Evolutionary conservation across 35 echinoderm and acorn worm genomes (phyloP), one percentile per base, ranked within the genome.

Genomic region (Ophiothrix spiculata): DNA sequence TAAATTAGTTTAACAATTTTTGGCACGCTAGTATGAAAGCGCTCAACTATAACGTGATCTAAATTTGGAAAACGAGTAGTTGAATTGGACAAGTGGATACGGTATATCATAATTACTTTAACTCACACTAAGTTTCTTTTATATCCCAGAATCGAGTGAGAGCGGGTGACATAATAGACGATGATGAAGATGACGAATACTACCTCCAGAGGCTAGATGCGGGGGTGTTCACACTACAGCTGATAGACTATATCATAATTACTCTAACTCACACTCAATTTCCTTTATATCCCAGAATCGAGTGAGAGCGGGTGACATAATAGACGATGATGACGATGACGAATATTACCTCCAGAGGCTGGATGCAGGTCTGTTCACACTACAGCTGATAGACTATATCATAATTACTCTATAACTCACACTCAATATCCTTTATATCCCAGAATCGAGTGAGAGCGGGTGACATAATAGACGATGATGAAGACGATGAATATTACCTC

Each of bases 401-500:
- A 94, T 98, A 84, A n/a, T n/a, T n/a, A n/a, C n/a, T n/a, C n/a
- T n/a, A n/a, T n/a, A n/a, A n/a, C n/a, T n/a, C n/a, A n/a, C n/a
- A n/a, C n/a, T n/a, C n/a, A n/a, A n/a, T n/a, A n/a, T n/a, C n/a
- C n/a, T n/a, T n/a, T n/a, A n/a, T n/a, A n/a, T n/a, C n/a, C n/a
- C 80, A 94, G 87, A 84, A 69, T 33, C 85, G 88, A 29, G 39
- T 91, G 40, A 64, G 83, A 77, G 88, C 86, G 46, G 95, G 95
- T 78, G 95, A 94, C 87, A 93, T 94, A 35, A 98, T 98, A 56
- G 91, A 94, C 23, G 95, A 98, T 74, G 92, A 98, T 39, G 88
- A 94, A 75, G 95, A 98, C 39, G 95, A 98, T 79, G 95, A 98
- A 39, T 98, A 94, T 64, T 98, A 94, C 89, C 79, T 98, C 39